Base-by-base conservation (phyloP, 2,113 vertebrate genomes). In the Phylloscopus whistleri region DNA sequence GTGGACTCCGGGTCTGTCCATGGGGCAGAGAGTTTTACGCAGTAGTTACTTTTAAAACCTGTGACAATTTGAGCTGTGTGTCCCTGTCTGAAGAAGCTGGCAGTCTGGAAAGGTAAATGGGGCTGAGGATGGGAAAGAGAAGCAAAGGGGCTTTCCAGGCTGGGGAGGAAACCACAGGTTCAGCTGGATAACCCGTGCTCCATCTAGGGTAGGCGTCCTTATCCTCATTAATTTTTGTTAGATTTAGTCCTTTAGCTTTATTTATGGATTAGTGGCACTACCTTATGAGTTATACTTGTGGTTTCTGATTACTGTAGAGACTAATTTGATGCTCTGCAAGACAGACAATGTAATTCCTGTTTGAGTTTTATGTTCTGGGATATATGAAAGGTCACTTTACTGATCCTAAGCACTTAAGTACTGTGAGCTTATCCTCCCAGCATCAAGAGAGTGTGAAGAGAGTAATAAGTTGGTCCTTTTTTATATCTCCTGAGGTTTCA, bases 261-360 rank as follows among this genome's bases (percentile, higher is more conserved):
- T 79, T 85, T 80, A 22, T 35, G 83, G 59, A 77, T 94, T 86
- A 90, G 63, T 11, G 1, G 20, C 16, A 12, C 48, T 93, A 35
- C 60, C 46, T 90, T 85, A 55, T 33, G 89, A 69, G 55, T 90
- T 68, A 28, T 20, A 31, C 26, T 72, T 72, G 43, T 60, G 41
- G n/a, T 48, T 84, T 89, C 60, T 87, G 60, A 87, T 92, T 77
- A 78, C 80, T 92, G 80, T 27, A 69, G 80, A 92, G 85, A 78
- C 64, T 94, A 84, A 94, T 95, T 92, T 68, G 52, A 44, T 70
- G 55, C 73, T 87, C 75, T 86, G 64, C 59, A 81, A 93, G 86
- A 39, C 35, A 84, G 16, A 56, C 11, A 18, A 43, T 46, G 24
- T 81, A 81, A 91, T 89, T 94, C 60, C 56, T 87, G 60, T 63